A percentile compares a stretch with the other conserved stretches of the same genome.
Evolutionary conservation across 1,140 invertebrate genomes (phyloP).

Genomic region (Thaumatotibia leucotreta): DNA sequence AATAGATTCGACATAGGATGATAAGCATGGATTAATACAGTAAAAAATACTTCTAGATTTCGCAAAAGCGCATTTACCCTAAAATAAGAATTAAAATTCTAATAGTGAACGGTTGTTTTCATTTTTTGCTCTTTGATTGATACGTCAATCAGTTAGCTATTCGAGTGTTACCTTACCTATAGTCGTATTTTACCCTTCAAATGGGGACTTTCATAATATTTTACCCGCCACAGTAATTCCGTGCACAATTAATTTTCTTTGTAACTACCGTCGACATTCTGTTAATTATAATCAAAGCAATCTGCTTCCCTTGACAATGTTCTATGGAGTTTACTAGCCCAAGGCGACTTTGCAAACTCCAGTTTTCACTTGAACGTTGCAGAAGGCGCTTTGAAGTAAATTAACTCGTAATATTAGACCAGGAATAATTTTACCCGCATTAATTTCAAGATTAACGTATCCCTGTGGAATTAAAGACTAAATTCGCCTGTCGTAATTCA

Average conservation of each 20-base stretch:
- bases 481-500: conserved; percentile 1
- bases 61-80: not conserved
- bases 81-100: not conserved
- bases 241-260: not conserved
- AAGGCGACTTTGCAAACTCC: not conserved
- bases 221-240: not conserved
- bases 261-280: not conserved
- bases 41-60: not conserved
- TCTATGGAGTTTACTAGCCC: conserved; percentile 1
- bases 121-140: no score
- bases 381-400: conserved; percentile 9
- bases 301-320: conserved; percentile 5
- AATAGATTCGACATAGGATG: no score
- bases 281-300: conserved; percentile 8
- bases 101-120: not conserved
- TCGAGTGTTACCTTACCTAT: not conserved
- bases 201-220: not conserved
- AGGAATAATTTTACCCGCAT: not conserved
- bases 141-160: not conserved
- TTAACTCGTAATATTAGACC: not conserved
- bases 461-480: not conserved
- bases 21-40: no score
- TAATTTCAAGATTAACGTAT: not conserved
- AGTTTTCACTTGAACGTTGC: conserved; percentile 1
- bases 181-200: not conserved